These are phyloP conservation scores for Rhinichthys osculus DNA, from an alignment of 2,797 vertebrate species.

Conservation along the genomic window DNA sequence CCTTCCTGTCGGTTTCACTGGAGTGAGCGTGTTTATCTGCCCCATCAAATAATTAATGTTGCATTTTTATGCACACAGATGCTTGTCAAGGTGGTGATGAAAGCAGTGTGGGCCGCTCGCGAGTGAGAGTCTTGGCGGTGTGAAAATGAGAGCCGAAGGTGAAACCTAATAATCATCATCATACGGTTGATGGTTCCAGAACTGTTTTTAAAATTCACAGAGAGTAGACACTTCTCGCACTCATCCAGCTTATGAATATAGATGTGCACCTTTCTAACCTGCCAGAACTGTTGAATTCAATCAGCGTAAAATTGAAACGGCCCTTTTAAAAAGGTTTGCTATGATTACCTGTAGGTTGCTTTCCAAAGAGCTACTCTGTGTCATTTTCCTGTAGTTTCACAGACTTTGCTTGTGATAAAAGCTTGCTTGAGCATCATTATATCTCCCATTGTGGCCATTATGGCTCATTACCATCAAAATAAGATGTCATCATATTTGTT, in stretches of 20 bases:
- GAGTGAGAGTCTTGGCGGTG: slow-evolving; percentile 44
- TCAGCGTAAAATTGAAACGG: slow-evolving; percentile 33
- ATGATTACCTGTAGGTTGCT: slow-evolving; percentile 44
- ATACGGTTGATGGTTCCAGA: slow-evolving; percentile 53
- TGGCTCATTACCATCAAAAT: slow-evolving; percentile 63
- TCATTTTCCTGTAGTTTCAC: slow-evolving; percentile 38
- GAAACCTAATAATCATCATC: slow-evolving; percentile 63
- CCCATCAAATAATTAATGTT: slow-evolving; percentile 59
- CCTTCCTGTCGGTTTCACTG: slow-evolving; percentile 27
- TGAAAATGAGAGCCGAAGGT: slow-evolving; percentile 56
- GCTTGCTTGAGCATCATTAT: slow-evolving; percentile 52
- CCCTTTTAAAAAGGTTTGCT: slow-evolving; percentile 36
- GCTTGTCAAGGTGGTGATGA: slow-evolving; percentile 63
- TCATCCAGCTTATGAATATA: slow-evolving; percentile 52
- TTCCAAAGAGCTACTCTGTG: slow-evolving; percentile 18
- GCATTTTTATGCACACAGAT: slow-evolving; percentile 57
- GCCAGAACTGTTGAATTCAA: slow-evolving; percentile 37
- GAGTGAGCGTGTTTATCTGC: slow-evolving; percentile 59
- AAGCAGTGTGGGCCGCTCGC: slow-evolving; percentile 48
- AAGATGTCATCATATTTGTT: slow-evolving; percentile 62
- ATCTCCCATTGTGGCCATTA: slow-evolving; percentile 60
- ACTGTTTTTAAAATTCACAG: slow-evolving; percentile 49
- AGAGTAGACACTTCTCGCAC: slow-evolving; percentile 44
- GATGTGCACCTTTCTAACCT: slow-evolving; percentile 50
- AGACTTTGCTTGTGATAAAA: slow-evolving; percentile 39